Evolutionary conservation across 1,140 invertebrate species (phyloP).

Genomic region (Pogonomyrmex barbatus): DNA sequence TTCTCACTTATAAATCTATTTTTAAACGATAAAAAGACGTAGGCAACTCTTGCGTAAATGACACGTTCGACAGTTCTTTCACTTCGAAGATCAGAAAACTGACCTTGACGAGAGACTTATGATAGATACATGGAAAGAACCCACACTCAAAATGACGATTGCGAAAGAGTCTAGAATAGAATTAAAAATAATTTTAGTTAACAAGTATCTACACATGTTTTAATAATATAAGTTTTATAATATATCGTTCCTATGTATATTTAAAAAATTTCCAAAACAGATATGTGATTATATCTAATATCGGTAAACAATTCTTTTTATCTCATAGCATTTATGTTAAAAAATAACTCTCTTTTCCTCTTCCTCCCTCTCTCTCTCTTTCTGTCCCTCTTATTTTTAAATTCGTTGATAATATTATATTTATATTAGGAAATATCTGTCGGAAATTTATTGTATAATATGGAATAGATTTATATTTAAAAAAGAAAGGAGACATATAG

Average conservation of each 20-base stretch:
- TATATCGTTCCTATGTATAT: background rate
- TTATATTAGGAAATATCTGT: background rate
- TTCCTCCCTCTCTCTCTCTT: background rate
- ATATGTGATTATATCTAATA: background rate
- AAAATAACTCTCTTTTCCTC: background rate
- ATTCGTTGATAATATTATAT: background rate
- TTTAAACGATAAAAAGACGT: conserved; percentile 28
- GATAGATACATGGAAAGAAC: background rate
- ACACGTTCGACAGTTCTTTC: conserved; percentile 47
- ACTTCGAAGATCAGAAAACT: conserved; percentile 25
- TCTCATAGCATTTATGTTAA: background rate
- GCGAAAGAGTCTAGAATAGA: conserved; percentile 11
- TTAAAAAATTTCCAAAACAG: background rate
- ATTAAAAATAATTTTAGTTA: background rate
- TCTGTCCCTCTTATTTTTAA: background rate
- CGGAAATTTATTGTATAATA: background rate
- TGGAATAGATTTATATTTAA: background rate
- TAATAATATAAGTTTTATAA: background rate
- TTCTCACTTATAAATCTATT: conserved; percentile 16
- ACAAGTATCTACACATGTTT: background rate
- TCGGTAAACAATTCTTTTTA: background rate
- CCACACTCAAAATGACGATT: conserved; percentile 14
- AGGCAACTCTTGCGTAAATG: conserved; percentile 42
- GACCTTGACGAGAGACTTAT: conserved; percentile 5
- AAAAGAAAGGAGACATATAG: background rate